Conservation (phyloP, 2,797 vertebrate species). For the Pteronotus mesoamericanus region DNA sequence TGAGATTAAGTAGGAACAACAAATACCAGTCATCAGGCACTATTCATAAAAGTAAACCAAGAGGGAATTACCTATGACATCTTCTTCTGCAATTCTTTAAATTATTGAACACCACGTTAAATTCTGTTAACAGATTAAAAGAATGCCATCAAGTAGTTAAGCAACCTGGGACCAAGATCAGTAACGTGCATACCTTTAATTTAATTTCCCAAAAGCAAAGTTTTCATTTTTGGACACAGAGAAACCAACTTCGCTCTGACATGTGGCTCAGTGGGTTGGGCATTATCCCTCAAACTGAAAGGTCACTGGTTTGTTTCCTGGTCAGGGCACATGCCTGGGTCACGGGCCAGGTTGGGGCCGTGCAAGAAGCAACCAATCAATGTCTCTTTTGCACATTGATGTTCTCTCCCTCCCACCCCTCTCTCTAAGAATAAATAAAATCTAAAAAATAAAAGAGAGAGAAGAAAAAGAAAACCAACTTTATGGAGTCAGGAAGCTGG, state of each 20-base stretch:
- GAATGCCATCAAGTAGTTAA: neutral
- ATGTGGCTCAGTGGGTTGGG: neutral
- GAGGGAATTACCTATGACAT: neutral
- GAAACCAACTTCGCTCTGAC: neutral
- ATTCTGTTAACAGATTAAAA: neutral
- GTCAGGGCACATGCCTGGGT: neutral
- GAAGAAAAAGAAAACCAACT: neutral
- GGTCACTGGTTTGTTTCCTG: neutral
- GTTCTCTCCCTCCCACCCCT: neutral
- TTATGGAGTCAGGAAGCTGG: neutral
- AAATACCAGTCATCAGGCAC: constrained; percentile 41
- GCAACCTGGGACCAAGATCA: neutral
- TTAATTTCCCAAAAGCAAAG: constrained; percentile 26
- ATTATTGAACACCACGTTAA: constrained; percentile 30
- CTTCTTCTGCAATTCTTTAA: constrained; percentile 6
- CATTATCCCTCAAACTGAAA: neutral
- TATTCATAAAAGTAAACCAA: constrained; percentile 63
- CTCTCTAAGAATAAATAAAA: neutral
- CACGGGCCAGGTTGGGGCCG: neutral
- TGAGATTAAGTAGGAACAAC: constrained; percentile 52
- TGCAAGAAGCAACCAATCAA: neutral
- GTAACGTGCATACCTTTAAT: neutral
- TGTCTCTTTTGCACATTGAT: neutral
- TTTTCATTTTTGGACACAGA: neutral
- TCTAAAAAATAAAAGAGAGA: neutral